Percentiles rank a stretch among this genome's conserved stretches.
These are phyloP conservation scores for Telmatochromis sp. DNA, from an alignment of 2,113 vertebrate genomes.

Conservation along the genomic window DNA sequence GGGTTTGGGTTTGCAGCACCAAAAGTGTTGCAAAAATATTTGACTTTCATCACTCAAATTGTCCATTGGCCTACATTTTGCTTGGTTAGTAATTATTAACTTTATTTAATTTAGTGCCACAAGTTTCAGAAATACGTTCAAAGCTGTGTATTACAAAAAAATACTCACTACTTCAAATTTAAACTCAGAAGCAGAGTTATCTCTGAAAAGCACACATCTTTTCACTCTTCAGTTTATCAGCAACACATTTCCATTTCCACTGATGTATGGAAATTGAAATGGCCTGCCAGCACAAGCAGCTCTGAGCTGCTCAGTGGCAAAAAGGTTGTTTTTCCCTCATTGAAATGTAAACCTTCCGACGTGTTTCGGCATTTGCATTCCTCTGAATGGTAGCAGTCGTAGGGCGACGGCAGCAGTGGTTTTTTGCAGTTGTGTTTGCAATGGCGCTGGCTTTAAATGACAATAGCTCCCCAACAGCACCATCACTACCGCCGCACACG, in stretches of 20 bases:
- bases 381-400: constrained; percentile 50
- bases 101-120: not conserved
- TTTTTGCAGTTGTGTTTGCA: not conserved
- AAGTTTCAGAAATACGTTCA: not conserved
- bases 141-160: not conserved
- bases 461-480: constrained; percentile 26
- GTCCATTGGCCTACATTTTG: not conserved
- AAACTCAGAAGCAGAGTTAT: not conserved
- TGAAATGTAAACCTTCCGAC: constrained; percentile 67
- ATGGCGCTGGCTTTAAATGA: constrained; percentile 42
- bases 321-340: constrained; percentile 59
- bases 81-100: not conserved
- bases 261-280: constrained; percentile 36
- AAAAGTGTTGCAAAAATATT: not conserved
- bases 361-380: constrained; percentile 52
- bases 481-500: not conserved
- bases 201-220: not conserved
- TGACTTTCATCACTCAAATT: not conserved
- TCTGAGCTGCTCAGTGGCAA: constrained; percentile 40
- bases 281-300: constrained; percentile 11
- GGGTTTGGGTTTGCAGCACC: not conserved
- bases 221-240: constrained; percentile 3
- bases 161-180: not conserved
- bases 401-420: not conserved
- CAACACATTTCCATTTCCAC: constrained; percentile 43